phyloP scores from a whole-genome alignment of 2,888 invertebrate species.

The Anagyrus pseudococci region DNA sequence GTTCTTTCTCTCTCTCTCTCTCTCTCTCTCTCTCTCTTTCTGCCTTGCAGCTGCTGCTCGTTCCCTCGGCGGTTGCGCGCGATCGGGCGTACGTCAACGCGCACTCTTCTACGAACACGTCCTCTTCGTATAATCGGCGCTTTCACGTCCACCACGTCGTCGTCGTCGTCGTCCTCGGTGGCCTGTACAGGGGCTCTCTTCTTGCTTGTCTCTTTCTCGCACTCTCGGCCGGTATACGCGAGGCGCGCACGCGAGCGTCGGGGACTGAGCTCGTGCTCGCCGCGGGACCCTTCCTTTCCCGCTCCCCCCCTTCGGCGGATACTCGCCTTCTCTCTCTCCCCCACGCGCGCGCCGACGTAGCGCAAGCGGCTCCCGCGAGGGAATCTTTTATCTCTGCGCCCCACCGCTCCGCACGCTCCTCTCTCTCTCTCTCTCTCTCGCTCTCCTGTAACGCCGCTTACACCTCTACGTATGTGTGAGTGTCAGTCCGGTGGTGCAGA shows the following conservation, averaged over 20 bases:
- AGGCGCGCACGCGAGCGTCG: conserved; percentile 46
- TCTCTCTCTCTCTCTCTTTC: too few species aligned
- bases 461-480: neutral
- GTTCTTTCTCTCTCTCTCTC: too few species aligned
- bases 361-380: neutral
- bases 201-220: conserved; percentile 19
- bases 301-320: conserved; percentile 21
- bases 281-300: conserved; percentile 45
- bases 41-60: too few species aligned
- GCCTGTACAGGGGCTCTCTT: too few species aligned
- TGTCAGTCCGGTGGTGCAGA: neutral
- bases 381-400: neutral
- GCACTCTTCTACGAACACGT: too few species aligned
- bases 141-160: too few species aligned
- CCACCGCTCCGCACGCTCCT: conserved; percentile 15
- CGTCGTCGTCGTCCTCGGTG: too few species aligned
- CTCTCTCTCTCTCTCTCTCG: conserved; percentile 18
- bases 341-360: conserved; percentile 7
- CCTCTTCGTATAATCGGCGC: too few species aligned
- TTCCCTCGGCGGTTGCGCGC: too few species aligned
- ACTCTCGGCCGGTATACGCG: conserved; percentile 40
- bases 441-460: too few species aligned
- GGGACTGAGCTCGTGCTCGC: conserved; percentile 47
- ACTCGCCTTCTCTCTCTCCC: conserved; percentile 27
- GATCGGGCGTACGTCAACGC: too few species aligned